Evolutionary conservation across 2,113 vertebrate species (phyloP).

Genomic region (Panthera tigris): DNA sequence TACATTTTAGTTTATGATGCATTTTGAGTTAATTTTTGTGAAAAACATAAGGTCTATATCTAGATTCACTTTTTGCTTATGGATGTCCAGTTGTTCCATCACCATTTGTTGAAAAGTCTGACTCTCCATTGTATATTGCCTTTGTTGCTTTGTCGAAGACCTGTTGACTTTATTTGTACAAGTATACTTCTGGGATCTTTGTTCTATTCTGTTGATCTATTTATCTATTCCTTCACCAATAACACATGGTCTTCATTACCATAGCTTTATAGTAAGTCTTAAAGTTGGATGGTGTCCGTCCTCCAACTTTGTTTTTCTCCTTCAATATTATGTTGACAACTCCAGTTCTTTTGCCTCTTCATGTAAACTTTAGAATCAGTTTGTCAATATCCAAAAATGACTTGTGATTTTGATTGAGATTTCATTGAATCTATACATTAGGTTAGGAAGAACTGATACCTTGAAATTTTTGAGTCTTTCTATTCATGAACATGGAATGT

Average conservation of each 20-base stretch:
- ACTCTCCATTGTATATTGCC: background rate
- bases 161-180: background rate
- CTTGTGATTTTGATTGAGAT: background rate
- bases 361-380: background rate
- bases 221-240: background rate
- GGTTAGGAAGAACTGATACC: background rate
- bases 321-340: background rate
- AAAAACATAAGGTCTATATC: background rate
- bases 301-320: background rate
- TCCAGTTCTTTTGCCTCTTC: background rate
- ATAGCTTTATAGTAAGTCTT: background rate
- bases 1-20: background rate
- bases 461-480: background rate
- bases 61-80: background rate
- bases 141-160: background rate
- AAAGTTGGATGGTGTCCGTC: background rate
- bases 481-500: background rate
- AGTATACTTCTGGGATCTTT: background rate
- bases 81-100: background rate
- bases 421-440: background rate
- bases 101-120: background rate
- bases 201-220: background rate
- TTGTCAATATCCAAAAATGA: background rate
- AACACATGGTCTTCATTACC: background rate
- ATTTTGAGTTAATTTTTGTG: background rate